These are phyloP conservation scores for Argopecten irradians DNA, from an alignment of 1,140 invertebrate genomes.

Conservation along the genomic window DNA sequence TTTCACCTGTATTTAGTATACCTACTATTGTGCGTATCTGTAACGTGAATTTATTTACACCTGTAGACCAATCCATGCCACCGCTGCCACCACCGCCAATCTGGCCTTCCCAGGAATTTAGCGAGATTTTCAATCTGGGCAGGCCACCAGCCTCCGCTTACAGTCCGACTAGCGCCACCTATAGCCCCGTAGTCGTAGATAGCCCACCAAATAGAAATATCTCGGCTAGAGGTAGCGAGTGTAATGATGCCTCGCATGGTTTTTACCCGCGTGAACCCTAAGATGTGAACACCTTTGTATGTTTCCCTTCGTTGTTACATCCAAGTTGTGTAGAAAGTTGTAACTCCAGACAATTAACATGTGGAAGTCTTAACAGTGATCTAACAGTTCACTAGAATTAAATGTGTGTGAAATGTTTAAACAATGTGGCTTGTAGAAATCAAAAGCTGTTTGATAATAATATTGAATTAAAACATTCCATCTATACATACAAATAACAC, in stretches of 20 bases:
- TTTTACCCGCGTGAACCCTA: neutral
- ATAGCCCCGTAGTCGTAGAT: conserved; percentile 52
- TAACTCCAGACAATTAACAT: neutral
- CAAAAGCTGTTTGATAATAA: too few species aligned
- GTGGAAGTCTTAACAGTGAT: neutral
- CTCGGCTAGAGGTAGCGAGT: conserved; percentile 58
- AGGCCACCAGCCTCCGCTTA: conserved; percentile 40
- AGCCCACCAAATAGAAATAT: conserved; percentile 54
- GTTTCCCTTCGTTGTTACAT: neutral
- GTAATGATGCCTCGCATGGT: neutral
- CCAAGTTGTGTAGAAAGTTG: neutral
- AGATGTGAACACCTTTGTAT: neutral
- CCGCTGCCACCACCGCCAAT: conserved; percentile 48
- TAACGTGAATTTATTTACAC: conserved; percentile 34
- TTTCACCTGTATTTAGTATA: conserved; percentile 29
- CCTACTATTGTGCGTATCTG: conserved; percentile 41
- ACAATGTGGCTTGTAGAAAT: too few species aligned
- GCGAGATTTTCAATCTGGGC: conserved; percentile 52
- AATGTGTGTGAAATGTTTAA: neutral
- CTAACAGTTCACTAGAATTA: neutral
- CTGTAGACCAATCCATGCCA: conserved; percentile 53
- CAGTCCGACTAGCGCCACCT: conserved; percentile 33
- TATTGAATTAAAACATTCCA: too few species aligned
- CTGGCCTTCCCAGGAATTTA: conserved; percentile 55
- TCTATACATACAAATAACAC: too few species aligned